phyloP scores from a whole-genome alignment of 2,113 vertebrate species.

The Mirounga angustirostris region DNA sequence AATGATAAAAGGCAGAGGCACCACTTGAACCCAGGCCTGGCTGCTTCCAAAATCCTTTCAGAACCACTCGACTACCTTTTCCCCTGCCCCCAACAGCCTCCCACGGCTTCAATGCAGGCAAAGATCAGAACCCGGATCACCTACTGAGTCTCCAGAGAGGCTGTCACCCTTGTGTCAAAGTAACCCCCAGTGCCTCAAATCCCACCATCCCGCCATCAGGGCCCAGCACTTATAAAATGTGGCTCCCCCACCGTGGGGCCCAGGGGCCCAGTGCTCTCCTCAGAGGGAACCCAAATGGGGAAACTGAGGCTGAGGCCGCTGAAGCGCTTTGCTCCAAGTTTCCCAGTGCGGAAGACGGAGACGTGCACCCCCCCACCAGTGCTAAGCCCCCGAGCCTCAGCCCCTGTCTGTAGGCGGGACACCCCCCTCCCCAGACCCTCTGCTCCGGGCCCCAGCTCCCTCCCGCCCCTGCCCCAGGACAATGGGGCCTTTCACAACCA shows the following conservation, averaged over 20 bases:
- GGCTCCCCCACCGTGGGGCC: neutral
- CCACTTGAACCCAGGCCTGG: neutral
- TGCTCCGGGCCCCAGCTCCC: neutral
- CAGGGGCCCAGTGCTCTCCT: neutral
- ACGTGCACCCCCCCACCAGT: accelerated
- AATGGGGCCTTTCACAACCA: constrained; percentile 70
- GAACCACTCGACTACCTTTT: too few relatives aligned
- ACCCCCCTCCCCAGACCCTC: neutral
- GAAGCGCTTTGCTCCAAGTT: neutral
- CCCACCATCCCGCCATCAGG: neutral
- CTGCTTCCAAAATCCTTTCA: too few relatives aligned
- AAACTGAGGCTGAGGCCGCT: neutral
- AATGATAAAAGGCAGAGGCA: neutral
- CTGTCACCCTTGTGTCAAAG: neutral
- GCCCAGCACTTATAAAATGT: neutral
- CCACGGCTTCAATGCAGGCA: neutral
- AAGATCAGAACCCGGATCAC: neutral
- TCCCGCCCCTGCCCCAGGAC: constrained; percentile 40
- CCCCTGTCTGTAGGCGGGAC: neutral
- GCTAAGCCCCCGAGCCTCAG: neutral
- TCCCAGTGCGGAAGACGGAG: neutral
- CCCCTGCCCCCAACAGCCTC: neutral
- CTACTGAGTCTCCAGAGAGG: neutral
- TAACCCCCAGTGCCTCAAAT: too few relatives aligned
- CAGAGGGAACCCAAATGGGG: neutral